Evolutionary conservation across 1,140 invertebrate species (phyloP), one percentile per base, ranked within the genome.

Genomic region (Grapholita molesta): DNA sequence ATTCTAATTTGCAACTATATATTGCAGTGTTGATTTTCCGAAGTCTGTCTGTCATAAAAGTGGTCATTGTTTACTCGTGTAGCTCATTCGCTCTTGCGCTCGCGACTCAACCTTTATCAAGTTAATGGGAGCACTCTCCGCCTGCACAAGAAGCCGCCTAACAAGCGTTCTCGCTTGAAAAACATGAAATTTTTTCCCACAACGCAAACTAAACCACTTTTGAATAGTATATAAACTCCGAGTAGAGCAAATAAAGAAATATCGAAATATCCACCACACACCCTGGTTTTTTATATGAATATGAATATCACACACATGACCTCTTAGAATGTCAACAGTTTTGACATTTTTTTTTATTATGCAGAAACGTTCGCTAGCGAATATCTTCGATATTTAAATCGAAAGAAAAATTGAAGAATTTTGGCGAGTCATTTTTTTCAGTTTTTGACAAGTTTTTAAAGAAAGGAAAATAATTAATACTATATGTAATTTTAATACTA

Each of bases 81-180:
- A 30, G 55, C 42, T 48, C 42, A 48, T 48, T 48, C 42, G 42
- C 42, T 48, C 28, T 28, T 28, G 55, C 55, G 15, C 24, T 61
- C 55, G 55, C 55, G 55, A 61, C 55, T 61, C 12, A 33, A 68
- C 67, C 67, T 69, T 69, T 69, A 69, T 69, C 53, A 69, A 64
- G 67, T 69, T 69, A 69, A 61, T 64, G 33, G 30, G 67, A 69
- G 64, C 67, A 64, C 67, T 65, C 30, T 33, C 32, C 24, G 25
- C 8, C 24, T 25, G 24, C 55, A 61, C 55, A 61, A 61, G 25
- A 12, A 61, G 24, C 25, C 55, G 55, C n/a, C 55, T 61, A 61
- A 61, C 55, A 61, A 61, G 55, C 55, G 55, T 15, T 61, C 55
- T 61, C 55, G 55, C 55, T 61, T 61, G 18, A 25, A 61, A 61